Evolutionary conservation across 2,113 vertebrate genomes (phyloP).

Genomic region (Rissa tridactyla): DNA sequence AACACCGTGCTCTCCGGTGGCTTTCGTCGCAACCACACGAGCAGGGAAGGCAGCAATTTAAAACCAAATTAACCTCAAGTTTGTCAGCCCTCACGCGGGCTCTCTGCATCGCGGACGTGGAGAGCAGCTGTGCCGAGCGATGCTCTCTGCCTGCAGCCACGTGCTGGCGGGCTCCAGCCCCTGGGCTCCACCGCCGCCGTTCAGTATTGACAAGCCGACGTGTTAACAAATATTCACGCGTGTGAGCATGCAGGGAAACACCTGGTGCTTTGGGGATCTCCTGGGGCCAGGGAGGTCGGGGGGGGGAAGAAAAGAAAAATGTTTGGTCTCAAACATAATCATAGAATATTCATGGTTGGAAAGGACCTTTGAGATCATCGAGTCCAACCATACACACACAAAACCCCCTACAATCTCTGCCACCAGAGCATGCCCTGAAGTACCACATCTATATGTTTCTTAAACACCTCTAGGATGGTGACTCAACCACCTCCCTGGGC

Average conservation of each 20-base stretch:
- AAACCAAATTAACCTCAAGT: background rate
- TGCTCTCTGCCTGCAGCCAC: background rate
- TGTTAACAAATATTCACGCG: background rate
- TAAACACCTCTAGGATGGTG: too few species aligned
- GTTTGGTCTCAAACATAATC: background rate
- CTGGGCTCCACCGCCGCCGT: rapidly evolving
- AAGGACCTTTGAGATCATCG: too few species aligned
- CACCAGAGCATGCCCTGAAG: too few species aligned
- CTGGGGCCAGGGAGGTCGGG: background rate
- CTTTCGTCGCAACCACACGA: background rate
- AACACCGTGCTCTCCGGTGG: background rate
- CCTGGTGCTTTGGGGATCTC: background rate
- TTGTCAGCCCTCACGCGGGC: background rate
- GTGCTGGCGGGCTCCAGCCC: background rate
- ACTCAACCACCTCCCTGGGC: too few species aligned
- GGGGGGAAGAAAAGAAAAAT: too few species aligned
- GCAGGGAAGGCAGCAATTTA: background rate
- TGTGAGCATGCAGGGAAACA: background rate
- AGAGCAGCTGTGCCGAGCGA: background rate
- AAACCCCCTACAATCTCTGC: too few species aligned
- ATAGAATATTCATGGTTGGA: background rate
- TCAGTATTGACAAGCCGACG: rapidly evolving
- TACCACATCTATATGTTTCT: too few species aligned
- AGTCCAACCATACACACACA: too few species aligned
- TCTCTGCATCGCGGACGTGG: background rate